Evolutionary conservation across 2,888 invertebrate species (phyloP), one percentile per base, ranked within the genome.

Genomic region (Drosophila peninsularis): DNA sequence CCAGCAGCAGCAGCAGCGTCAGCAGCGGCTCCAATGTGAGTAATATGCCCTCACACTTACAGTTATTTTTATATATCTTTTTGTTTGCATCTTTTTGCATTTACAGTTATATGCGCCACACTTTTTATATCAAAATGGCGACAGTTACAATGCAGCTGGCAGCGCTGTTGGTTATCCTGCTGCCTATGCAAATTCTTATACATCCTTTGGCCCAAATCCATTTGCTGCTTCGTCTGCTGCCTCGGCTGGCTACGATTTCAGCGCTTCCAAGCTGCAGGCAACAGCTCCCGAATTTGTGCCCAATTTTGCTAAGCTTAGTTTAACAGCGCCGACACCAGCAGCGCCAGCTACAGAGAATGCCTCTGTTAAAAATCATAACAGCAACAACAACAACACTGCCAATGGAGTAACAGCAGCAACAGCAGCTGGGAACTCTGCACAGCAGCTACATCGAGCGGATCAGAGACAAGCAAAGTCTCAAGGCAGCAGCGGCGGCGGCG

Each of bases 231-330:
- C 24, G 14, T 50, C 76, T n/a, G 32, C 42, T 3, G 14, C 11
- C 1, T 27, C 45, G 34, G 17, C 21, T 13, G 81, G 82, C 27
- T 90, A 90, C 42, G 84, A 90, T 71, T 88, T 90, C 39, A 82
- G 72, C 56, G 55, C 75, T 47, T 92, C 92, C 13, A 91, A 90
- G 69, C 80, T 92, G 53, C 89, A 91, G 62, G 89, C 91, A 3
- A 85, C 85, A 3, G 92, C 92, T 1, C 90, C 91, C 4, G 92
- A 92, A 78, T 92, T 92, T 72, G 86, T 92, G 64, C 92, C 92
- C 9, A 88, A 83, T 56, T 90, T 92, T 67, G 87, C 88, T 45
- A 91, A 90, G 66, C 77, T 92, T 14, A 89, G 58, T 55, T 39
- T 85, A 0, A 44, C 61, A 11, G 44, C 55, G 62, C 41, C 30